A percentile compares a stretch with the other conserved stretches of the same genome.
phyloP scores from a whole-genome alignment of 2,797 vertebrate species.

The Lagodon rhomboides region DNA sequence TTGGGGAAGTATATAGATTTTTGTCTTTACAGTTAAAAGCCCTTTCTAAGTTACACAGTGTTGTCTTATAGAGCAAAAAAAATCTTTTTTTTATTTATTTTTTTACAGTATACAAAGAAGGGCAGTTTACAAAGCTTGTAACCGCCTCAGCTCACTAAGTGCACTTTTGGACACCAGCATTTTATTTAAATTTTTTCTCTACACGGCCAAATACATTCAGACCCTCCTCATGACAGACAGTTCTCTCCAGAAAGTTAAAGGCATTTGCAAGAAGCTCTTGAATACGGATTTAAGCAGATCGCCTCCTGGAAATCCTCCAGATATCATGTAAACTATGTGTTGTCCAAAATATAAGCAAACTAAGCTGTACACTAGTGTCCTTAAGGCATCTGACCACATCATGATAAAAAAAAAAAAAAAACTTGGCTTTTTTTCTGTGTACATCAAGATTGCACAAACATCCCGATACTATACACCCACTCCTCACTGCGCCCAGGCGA shows the following conservation, averaged over 20 bases:
- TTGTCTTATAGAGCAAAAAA: conserved; percentile 54
- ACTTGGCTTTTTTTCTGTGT: conserved; percentile 58
- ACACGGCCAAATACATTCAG: conserved; percentile 52
- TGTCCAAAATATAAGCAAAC: conserved; percentile 63
- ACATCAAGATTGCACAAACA: conserved; percentile 77
- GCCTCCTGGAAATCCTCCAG: conserved; percentile 59
- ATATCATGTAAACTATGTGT: conserved; percentile 71
- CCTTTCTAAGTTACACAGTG: conserved; percentile 73
- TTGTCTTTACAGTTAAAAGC: conserved; percentile 53
- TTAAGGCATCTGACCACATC: conserved; percentile 57
- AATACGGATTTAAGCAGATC: conserved; percentile 57
- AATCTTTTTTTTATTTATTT: neutral
- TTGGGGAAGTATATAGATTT: conserved; percentile 36
- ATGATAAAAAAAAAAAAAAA: conserved; percentile 42
- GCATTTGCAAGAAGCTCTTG: conserved; percentile 58
- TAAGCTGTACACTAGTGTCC: conserved; percentile 85
- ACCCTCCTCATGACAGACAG: conserved; percentile 56
- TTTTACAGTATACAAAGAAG: conserved; percentile 71
- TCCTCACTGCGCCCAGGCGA: conserved; percentile 19
- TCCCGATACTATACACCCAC: conserved; percentile 59
- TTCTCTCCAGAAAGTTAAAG: conserved; percentile 58
- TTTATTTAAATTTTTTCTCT: conserved; percentile 7
- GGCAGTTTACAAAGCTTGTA: conserved; percentile 50
- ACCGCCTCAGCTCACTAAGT: conserved; percentile 64
- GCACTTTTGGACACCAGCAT: conserved; percentile 70